A percentile compares a stretch with the other conserved stretches of the same genome.
Evolutionary conservation across 2,888 invertebrate species (phyloP).

Genomic region (Oscheius myriophilus): DNA sequence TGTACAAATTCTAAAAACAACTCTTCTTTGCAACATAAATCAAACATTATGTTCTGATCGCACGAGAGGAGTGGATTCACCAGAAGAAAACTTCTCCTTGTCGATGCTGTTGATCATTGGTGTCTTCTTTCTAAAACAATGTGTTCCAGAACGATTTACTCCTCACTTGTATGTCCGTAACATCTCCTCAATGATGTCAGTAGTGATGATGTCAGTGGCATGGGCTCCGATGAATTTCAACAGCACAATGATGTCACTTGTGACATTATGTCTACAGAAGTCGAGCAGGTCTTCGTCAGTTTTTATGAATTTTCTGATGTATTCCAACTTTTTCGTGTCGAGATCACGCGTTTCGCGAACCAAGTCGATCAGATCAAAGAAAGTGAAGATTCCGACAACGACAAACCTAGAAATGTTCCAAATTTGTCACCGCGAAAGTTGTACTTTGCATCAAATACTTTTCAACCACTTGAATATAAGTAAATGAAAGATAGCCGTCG

Average conservation of each 20-base stretch:
- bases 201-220: constrained; percentile 51
- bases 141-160: too few relatives aligned
- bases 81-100: background rate
- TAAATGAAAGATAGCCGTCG: too few relatives aligned
- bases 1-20: too few relatives aligned
- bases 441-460: too few relatives aligned
- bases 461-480: too few relatives aligned
- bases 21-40: too few relatives aligned
- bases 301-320: constrained; percentile 41
- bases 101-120: too few relatives aligned
- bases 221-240: constrained; percentile 56
- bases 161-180: constrained; percentile 33
- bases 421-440: too few relatives aligned
- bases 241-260: constrained; percentile 51
- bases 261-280: constrained; percentile 48
- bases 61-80: constrained; percentile 6
- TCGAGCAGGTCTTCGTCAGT: constrained; percentile 44
- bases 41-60: too few relatives aligned
- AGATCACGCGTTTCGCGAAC: constrained; percentile 34
- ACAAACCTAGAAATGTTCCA: constrained; percentile 32
- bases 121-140: too few relatives aligned
- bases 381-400: constrained; percentile 44
- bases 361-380: constrained; percentile 43
- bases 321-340: constrained; percentile 32
- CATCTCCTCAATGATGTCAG: constrained; percentile 37